These are phyloP conservation scores for Geopemphigus sp. DNA, from an alignment of 1,140 invertebrate species.

Conservation along the genomic window DNA sequence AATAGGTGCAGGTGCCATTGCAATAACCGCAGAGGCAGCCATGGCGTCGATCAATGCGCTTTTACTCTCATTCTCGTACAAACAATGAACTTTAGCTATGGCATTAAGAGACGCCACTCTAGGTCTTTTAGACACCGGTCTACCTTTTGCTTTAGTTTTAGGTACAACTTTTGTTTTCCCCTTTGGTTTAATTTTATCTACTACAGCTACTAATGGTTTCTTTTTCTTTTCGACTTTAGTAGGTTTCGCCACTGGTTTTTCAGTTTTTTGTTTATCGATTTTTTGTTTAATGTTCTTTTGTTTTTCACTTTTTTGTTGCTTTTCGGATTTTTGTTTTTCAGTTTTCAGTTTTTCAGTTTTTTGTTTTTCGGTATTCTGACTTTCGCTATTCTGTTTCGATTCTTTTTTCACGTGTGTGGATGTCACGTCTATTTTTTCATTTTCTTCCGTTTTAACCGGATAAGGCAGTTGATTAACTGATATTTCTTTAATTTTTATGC, in stretches of 20 bases:
- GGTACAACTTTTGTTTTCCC: constrained; percentile 5
- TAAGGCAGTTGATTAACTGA: constrained; percentile 41
- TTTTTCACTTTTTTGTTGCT: constrained; percentile 11
- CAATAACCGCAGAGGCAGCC: constrained; percentile 14
- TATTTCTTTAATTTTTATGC: constrained; percentile 47
- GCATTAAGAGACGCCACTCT: constrained; percentile 86
- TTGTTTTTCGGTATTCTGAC: neutral
- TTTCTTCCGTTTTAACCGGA: constrained; percentile 21
- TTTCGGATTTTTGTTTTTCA: constrained; percentile 25
- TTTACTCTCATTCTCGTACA: constrained; percentile 81
- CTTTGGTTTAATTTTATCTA: constrained; percentile 35
- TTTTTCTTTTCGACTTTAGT: constrained; percentile 31
- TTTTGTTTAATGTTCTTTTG: neutral
- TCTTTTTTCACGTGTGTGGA: constrained; percentile 24
- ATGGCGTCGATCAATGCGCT: constrained; percentile 50
- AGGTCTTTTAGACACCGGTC: constrained; percentile 69
- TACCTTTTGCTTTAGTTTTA: constrained; percentile 51
- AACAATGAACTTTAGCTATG: constrained; percentile 84
- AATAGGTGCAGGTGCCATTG: neutral
- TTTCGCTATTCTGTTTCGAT: constrained; percentile 4
- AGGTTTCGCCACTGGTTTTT: neutral
- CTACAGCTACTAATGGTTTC: neutral
- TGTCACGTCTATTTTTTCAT: constrained; percentile 8
- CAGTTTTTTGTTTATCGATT: constrained; percentile 1
- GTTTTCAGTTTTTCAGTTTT: constrained; percentile 20